phyloP scores from a whole-genome alignment of 2,888 invertebrate genomes.

The Gortyna flavago region DNA sequence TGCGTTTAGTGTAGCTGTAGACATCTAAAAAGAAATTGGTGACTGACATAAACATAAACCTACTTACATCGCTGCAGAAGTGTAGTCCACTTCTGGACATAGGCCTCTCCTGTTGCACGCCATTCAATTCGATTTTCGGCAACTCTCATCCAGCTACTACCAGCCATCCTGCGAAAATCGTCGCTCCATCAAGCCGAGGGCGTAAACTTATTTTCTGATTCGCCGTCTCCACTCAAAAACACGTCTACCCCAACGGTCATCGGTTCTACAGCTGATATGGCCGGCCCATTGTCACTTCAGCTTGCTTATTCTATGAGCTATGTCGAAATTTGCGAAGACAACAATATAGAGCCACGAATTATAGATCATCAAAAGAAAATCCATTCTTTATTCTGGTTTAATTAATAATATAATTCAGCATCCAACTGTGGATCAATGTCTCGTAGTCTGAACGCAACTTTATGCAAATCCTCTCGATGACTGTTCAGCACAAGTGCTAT shows the following conservation, averaged over 20 bases:
- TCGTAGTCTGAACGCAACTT: conserved; percentile 19
- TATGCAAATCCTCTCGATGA: conserved; percentile 31
- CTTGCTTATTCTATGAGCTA: too few relatives aligned
- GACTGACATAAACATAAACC: neutral
- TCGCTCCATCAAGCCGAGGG: too few relatives aligned
- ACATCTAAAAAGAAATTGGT: neutral
- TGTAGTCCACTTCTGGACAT: too few relatives aligned
- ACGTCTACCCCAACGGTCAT: too few relatives aligned
- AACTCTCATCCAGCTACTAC: too few relatives aligned
- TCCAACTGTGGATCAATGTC: neutral
- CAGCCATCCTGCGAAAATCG: too few relatives aligned
- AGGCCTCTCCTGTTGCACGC: too few relatives aligned
- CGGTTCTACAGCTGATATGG: too few relatives aligned
- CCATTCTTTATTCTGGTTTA: neutral
- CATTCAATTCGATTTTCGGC: too few relatives aligned
- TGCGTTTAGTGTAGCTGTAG: neutral
- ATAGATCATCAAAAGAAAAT: neutral
- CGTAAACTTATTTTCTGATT: too few relatives aligned
- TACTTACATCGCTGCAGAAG: neutral
- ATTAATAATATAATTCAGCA: neutral
- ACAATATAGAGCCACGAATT: neutral
- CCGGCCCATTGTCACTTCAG: too few relatives aligned
- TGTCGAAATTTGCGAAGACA: neutral
- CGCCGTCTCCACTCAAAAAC: too few relatives aligned
- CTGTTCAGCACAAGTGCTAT: conserved; percentile 51